These are phyloP conservation scores for Sinodicranocentrus sp. DNA, from an alignment of 2,888 invertebrate genomes.

Conservation along the genomic window DNA sequence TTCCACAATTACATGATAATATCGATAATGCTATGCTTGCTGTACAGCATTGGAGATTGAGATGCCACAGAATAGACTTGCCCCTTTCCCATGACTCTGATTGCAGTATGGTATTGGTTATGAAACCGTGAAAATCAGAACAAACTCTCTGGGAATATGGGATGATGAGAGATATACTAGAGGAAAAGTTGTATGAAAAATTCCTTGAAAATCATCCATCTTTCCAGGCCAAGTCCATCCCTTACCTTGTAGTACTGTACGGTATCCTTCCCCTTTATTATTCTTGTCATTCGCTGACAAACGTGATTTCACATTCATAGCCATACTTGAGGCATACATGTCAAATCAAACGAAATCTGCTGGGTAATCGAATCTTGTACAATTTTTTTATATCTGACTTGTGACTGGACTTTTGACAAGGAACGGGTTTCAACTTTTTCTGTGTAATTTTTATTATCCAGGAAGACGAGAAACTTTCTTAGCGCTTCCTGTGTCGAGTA, in stretches of 20 bases:
- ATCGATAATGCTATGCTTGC: no score
- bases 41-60: no score
- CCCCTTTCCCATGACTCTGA: no score
- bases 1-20: no score
- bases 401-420: slow-evolving; percentile 52
- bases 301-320: slow-evolving; percentile 39
- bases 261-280: slow-evolving; percentile 12
- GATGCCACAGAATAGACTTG: no score
- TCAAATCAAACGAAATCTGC: slow-evolving; percentile 62
- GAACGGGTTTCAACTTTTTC: not conserved
- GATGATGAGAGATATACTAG: no score
- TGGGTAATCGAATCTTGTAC: slow-evolving; percentile 60
- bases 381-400: slow-evolving; percentile 26
- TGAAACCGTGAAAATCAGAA: slow-evolving; percentile 2
- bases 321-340: slow-evolving; percentile 48
- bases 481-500: not conserved
- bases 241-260: no score
- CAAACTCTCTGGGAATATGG: not conserved
- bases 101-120: no score
- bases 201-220: no score
- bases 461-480: not conserved
- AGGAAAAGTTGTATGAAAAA: no score
- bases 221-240: no score
- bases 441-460: not conserved
- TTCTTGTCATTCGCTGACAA: slow-evolving; percentile 44